These are phyloP conservation scores for Branchinecta sandiegonensis DNA, from an alignment of 2,888 invertebrate species.

Conservation along the genomic window DNA sequence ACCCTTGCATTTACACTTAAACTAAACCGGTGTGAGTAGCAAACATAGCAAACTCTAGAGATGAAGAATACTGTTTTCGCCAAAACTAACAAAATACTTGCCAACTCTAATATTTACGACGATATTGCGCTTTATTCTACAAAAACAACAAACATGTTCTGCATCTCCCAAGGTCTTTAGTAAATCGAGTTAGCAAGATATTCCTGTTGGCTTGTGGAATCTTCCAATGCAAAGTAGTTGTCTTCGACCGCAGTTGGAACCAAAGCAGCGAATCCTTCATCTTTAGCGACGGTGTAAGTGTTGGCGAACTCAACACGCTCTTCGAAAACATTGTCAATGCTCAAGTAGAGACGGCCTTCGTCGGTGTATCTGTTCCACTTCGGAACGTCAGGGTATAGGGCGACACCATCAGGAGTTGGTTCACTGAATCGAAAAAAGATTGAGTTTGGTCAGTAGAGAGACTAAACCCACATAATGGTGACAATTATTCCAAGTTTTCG, in stretches of 20 bases:
- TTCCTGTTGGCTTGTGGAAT: neutral
- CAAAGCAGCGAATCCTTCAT: constrained; percentile 13
- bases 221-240: constrained; percentile 12
- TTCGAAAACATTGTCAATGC: constrained; percentile 13
- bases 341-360: constrained; percentile 15
- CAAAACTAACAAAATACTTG: too few relatives aligned
- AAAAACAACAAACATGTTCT: too few relatives aligned
- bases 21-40: too few relatives aligned
- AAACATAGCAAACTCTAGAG: too few relatives aligned
- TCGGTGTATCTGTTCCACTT: constrained; percentile 18
- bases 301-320: constrained; percentile 18
- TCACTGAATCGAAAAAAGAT: constrained; percentile 1
- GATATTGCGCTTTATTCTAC: too few relatives aligned
- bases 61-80: too few relatives aligned
- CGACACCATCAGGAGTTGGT: constrained; percentile 21
- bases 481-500: too few relatives aligned
- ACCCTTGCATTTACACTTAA: too few relatives aligned
- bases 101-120: too few relatives aligned
- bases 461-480: too few relatives aligned
- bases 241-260: neutral
- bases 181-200: neutral
- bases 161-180: neutral
- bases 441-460: too few relatives aligned
- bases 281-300: constrained; percentile 20
- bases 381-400: constrained; percentile 16